phyloP scores from a whole-genome alignment of 1,140 invertebrate genomes.

The Nylanderia fulva region DNA sequence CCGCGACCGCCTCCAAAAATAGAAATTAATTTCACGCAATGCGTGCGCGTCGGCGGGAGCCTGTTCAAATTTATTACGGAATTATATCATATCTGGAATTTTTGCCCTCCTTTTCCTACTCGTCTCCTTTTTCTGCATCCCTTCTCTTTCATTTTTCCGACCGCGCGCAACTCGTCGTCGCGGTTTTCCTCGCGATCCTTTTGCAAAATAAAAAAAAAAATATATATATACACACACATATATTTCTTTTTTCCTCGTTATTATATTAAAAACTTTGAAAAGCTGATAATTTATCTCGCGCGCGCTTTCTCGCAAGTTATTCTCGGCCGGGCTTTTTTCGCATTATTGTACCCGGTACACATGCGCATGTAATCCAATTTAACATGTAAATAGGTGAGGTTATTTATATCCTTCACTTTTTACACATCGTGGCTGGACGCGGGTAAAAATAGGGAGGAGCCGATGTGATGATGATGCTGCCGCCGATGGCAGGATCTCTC shows the following conservation, averaged over 20 bases:
- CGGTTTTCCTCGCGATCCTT: slow-evolving; percentile 19
- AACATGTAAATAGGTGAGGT: slow-evolving; percentile 57
- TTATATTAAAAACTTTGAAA: slow-evolving; percentile 52
- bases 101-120: neutral
- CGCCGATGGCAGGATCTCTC: slow-evolving; percentile 24
- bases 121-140: neutral
- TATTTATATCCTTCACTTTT: slow-evolving; percentile 58
- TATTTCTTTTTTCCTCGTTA: neutral
- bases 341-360: slow-evolving; percentile 50
- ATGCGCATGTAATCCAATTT: slow-evolving; percentile 58
- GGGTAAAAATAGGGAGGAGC: slow-evolving; percentile 58
- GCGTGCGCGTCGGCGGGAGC: slow-evolving; percentile 31
- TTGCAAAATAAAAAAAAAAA: too few relatives aligned
- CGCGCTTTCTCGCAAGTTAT: slow-evolving; percentile 29
- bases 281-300: slow-evolving; percentile 59
- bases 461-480: slow-evolving; percentile 43
- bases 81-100: slow-evolving; percentile 41
- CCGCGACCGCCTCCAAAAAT: slow-evolving; percentile 49
- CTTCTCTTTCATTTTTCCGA: neutral
- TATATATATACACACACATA: too few relatives aligned
- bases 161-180: neutral
- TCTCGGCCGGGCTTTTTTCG: slow-evolving; percentile 54
- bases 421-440: slow-evolving; percentile 54
- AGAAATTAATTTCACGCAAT: slow-evolving; percentile 61
- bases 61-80: slow-evolving; percentile 32